phyloP scores from a whole-genome alignment of 2,888 invertebrate species.

The Sminthurides aquaticus region DNA sequence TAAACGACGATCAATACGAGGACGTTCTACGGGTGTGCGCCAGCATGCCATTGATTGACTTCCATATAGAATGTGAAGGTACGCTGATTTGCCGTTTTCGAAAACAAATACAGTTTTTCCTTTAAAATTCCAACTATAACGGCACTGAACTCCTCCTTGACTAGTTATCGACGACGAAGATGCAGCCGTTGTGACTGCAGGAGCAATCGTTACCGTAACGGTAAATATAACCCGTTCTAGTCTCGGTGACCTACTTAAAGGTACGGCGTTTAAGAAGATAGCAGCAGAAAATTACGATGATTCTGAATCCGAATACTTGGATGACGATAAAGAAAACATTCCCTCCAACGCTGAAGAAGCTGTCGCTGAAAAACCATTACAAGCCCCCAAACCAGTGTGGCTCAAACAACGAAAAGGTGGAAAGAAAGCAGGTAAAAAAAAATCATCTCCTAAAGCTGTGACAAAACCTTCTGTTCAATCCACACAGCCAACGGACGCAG shows the following conservation, averaged over 20 bases:
- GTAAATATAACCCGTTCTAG: conserved; percentile 74
- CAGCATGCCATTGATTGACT: conserved; percentile 86
- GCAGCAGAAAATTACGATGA: conserved; percentile 50
- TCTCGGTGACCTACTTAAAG: conserved; percentile 75
- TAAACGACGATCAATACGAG: conserved; percentile 82
- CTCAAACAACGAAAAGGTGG: conserved; percentile 60
- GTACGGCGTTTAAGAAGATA: conserved; percentile 64
- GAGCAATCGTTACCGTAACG: conserved; percentile 95
- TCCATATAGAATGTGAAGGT: conserved; percentile 91
- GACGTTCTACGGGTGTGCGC: conserved; percentile 88
- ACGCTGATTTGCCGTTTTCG: conserved; percentile 43
- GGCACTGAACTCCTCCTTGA: conserved; percentile 44
- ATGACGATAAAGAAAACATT: conserved; percentile 53
- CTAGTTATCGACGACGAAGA: conserved; percentile 96
- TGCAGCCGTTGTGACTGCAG: conserved; percentile 90
- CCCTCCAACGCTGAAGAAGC: conserved; percentile 48
- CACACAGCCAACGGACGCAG: conserved; percentile 42
- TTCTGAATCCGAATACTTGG: conserved; percentile 45
- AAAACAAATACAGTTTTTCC: neutral
- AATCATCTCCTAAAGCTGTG: conserved; percentile 28
- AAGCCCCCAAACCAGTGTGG: conserved; percentile 69
- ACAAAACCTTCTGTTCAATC: conserved; percentile 44
- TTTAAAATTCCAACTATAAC: no score
- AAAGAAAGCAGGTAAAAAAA: conserved; percentile 39
- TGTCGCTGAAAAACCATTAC: conserved; percentile 17